Base-by-base conservation (phyloP, 2,888 invertebrate species). In the Euproctis similis region DNA sequence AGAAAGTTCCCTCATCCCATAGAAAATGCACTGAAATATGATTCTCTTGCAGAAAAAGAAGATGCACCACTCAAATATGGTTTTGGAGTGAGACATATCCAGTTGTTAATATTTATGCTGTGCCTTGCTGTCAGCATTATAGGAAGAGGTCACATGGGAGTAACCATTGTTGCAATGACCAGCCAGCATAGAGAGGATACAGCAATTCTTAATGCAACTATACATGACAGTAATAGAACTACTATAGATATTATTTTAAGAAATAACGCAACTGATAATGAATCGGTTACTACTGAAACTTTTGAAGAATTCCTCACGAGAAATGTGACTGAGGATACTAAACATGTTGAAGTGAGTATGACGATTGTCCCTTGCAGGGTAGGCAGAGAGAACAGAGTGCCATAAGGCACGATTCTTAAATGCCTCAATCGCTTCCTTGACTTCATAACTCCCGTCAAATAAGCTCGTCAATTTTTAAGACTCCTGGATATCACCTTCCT, bases 141-240 rank as follows among this genome's bases (percentile, higher is more conserved):
- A 2, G 46, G 57, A 0, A 51, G 69, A 31, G 59, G 46, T 4
- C 70, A 72, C 28, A 31, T 70, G n/a, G 64, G 61, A 10, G 68
- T 70, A 1, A 56, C 65, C 1, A 52, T 72, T 4, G 70, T 72
- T 6, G 70, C 67, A 3, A 68, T 72, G 64, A 63, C 63, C 1
- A 50, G 42, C 38, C 37, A 35, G 7, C 14, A 26, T 4, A 14
- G 25, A 17, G 12, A 14, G 7, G 22, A 30, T 13, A 22, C 2
- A 12, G 29, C 9, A 8, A 28, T 17, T 21, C 2, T 12, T 4
- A 26, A 31, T 2, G 20, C 14, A 4, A 13, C 25, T 21, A 9
- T 21, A 10, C 9, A 9, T 21, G 9, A 21, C 10, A 9, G 10
- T 6, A 10, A 21, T 21, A 21, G 2, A 12, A 23, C 12, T 23